These are phyloP conservation scores for Anagrus nilaparvatae DNA, from an alignment of 1,140 invertebrate species.

Conservation along the genomic window DNA sequence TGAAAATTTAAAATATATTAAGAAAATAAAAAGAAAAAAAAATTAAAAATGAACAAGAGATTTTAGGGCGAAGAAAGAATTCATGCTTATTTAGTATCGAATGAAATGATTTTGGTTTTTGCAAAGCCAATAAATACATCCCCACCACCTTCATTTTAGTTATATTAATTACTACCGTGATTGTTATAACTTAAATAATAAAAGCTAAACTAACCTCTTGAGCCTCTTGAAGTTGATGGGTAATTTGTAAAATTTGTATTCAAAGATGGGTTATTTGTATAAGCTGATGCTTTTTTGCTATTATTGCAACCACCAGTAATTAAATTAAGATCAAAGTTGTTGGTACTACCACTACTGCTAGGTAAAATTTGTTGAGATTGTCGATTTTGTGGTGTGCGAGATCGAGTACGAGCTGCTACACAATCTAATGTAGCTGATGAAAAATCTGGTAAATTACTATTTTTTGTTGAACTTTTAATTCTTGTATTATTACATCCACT, in stretches of 20 bases:
- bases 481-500: conserved; percentile 28
- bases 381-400: conserved; percentile 35
- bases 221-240: conserved; percentile 37
- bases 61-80: too few relatives aligned
- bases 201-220: conserved; percentile 30
- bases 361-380: conserved; percentile 19
- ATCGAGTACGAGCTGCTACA: conserved; percentile 38
- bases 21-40: too few relatives aligned
- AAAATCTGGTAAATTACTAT: conserved; percentile 26
- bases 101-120: too few relatives aligned
- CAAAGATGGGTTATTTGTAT: conserved; percentile 25
- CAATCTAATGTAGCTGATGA: conserved; percentile 35
- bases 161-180: too few relatives aligned
- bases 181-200: too few relatives aligned
- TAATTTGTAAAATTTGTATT: conserved; percentile 30
- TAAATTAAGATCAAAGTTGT: conserved; percentile 24
- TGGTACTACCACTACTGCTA: conserved; percentile 13
- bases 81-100: too few relatives aligned
- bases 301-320: conserved; percentile 21
- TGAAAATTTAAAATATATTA: too few relatives aligned
- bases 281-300: conserved; percentile 26
- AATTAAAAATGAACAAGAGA: too few relatives aligned
- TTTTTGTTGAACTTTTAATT: conserved; percentile 23
- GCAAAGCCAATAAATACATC: too few relatives aligned
- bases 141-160: too few relatives aligned